Base-by-base conservation (phyloP, 2,113 vertebrate genomes). In the Sardina pilchardus region DNA sequence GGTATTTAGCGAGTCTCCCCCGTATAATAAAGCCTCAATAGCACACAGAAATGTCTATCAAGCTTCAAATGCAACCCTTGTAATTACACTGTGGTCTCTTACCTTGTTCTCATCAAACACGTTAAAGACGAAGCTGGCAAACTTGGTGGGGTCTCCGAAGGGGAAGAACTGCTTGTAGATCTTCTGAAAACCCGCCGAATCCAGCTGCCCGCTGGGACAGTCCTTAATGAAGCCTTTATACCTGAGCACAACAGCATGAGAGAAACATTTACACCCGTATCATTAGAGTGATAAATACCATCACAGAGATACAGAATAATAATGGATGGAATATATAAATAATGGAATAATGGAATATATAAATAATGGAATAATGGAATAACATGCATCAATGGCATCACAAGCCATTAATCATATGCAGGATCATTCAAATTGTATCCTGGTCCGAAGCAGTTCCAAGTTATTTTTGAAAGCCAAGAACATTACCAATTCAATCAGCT, bases 101-200 rank as follows among this genome's bases (percentile, higher is more conserved):
- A 96, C 96, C 92, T 97, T 97, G 91, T 97, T 97, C 86, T 97
- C 97, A 0, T 97, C 97, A 0, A 97, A 97, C 86, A 97, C 97
- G 0, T 97, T 97, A 91, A 97, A 97, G 84, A 97, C 97, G 24
- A 97, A 97, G 0, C 96, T 96, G 86, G 97, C 97, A 0, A 97
- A 97, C 88, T 97, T 97, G 53, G 97, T 97, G 24, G 97, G 96
- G 89, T 97, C 96, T 0, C 97, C 97, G 0, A 97, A 97, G 0
- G 97, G 97, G 89, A 97, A 97, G 92, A 97, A 97, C 83, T 97
- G 97, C 90, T 97, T 97, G 50, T 97, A 97, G 93, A 97, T 97
- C 93, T 97, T 97, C 92, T 97, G 97, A 89, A 97, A 97, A 88
- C 96, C 96, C 0, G 96, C 95, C 0, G 96, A 95, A 0, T 97